Base-by-base conservation (phyloP, 2,888 invertebrate species). In the Baronia brevicornis region DNA sequence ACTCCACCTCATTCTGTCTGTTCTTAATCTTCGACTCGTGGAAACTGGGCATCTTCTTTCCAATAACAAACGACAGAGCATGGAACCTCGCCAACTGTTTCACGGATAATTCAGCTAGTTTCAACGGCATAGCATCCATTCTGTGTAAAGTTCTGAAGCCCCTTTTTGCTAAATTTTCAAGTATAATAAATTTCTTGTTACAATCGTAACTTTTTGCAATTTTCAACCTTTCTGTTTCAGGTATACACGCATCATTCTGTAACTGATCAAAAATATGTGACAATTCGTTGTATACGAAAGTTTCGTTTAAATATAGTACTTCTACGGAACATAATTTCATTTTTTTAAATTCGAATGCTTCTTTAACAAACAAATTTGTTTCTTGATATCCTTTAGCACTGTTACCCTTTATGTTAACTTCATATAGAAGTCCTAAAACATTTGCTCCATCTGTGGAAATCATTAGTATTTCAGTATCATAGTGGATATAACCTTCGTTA, bases 361-460 rank as follows among this genome's bases (percentile, higher is more conserved):
- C 46, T 43, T 74, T 74, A 2, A 67, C 36, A 21, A 72, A 72
- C 6, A 74, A 28, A 12, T 60, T 50, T 0, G 54, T 53, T 46
- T 59, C 58, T 38, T 64, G 60, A 2, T 48, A 27, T 0, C 58
- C 60, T 5, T 49, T 23, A 2, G 28, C 35, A 2, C 64, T 64
- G 40, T 44, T 41, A 2, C 68, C 72, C 41, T 50, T 55, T 2
- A 70, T 43, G 11, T 68, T 51, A 5, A 68, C 44, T 48, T 60
- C 62, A 8, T 53, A 60, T 2, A 71, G 35, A 4, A 36, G 26
- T 1, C 56, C 64, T 0, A 69, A 28, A 57, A 73, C n/a, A 36
- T 60, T 70, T 0, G 61, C 67, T 6, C 72, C 69, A 6, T 53
- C 52, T 3, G 62, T 51, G 1, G 54, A 41, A 0, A 63, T 31